phyloP scores from a whole-genome alignment of 2,888 invertebrate species.

The Apotomis capreana region DNA sequence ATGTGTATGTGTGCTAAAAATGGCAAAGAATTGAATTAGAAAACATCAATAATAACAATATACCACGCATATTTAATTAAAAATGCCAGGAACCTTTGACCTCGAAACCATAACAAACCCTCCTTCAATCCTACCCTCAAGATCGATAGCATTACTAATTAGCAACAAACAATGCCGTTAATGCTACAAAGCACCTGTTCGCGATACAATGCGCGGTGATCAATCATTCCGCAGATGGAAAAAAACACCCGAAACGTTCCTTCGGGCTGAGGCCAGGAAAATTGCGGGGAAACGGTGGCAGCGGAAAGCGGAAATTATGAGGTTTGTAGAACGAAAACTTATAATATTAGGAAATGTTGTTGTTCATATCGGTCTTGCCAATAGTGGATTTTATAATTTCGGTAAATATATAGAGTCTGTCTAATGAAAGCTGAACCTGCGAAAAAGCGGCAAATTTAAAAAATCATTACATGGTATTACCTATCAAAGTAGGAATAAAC shows the following conservation, averaged over 20 bases:
- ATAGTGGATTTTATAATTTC: too few relatives aligned
- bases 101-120: background rate
- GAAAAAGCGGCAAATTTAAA: too few relatives aligned
- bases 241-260: conserved; percentile 59
- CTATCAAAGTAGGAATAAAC: too few relatives aligned
- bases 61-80: background rate
- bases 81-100: background rate
- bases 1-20: too few relatives aligned
- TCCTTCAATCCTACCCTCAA: background rate
- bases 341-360: too few relatives aligned
- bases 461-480: too few relatives aligned
- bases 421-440: too few relatives aligned
- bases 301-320: background rate
- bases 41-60: too few relatives aligned
- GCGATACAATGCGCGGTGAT: conserved; percentile 54
- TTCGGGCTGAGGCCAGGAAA: conserved; percentile 46
- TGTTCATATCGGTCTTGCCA: too few relatives aligned
- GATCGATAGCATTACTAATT: conserved; percentile 42
- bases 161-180: conserved; percentile 38
- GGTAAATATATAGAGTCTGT: too few relatives aligned
- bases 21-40: too few relatives aligned
- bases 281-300: conserved; percentile 13
- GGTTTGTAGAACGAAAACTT: too few relatives aligned
- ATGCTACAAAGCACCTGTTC: conserved; percentile 55
- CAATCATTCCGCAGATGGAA: conserved; percentile 61